Base-by-base conservation (phyloP, 1,140 invertebrate genomes). In the Drosophila ficusphila region DNA sequence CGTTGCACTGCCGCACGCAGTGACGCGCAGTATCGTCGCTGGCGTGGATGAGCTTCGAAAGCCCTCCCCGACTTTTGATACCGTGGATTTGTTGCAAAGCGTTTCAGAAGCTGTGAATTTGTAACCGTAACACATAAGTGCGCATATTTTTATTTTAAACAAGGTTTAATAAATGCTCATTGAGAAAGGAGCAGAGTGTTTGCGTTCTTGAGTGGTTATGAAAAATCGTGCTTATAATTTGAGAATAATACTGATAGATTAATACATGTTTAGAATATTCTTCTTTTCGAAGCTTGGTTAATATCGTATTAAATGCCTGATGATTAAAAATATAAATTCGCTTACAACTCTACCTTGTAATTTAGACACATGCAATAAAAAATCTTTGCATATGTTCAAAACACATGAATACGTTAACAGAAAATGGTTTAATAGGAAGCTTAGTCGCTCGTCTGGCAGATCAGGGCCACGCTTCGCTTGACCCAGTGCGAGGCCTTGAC, bases 391-490 rank as follows among this genome's bases (percentile, higher is more conserved):
- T n/a, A n/a, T n/a, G n/a, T n/a, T n/a, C n/a, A n/a, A n/a, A n/a
- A n/a, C n/a, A n/a, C n/a, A n/a, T n/a, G n/a, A n/a, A n/a, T n/a
- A n/a, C n/a, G 34, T 9, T 38, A 18, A 16, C 7, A 9, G 14
- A 38, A 18, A 16, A 38, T 3, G 1, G 14, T 14, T 6, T 12
- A 36, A 8, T 39, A 18, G 3, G 11, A 39, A 4, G 19, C 6
- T 76, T 53, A 86, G 19, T 88, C 82, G 33, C 68, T 88, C n/a
- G 97, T 92, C 90, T 98, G 97, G 90, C 97, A 96, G 3, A 98
- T 92, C 18, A 97, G 92, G 0, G 97, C 97, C 2, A 97, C 95
- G 71, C 97, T 97, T 48, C 97, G 92, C 92, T 96, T 96, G 2
- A 98, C 95, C 97, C 97, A 98, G 91, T 98, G 97, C 21, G 94